These are phyloP conservation scores for Protophormia terraenovae DNA, from an alignment of 2,888 invertebrate species.

Conservation along the genomic window DNA sequence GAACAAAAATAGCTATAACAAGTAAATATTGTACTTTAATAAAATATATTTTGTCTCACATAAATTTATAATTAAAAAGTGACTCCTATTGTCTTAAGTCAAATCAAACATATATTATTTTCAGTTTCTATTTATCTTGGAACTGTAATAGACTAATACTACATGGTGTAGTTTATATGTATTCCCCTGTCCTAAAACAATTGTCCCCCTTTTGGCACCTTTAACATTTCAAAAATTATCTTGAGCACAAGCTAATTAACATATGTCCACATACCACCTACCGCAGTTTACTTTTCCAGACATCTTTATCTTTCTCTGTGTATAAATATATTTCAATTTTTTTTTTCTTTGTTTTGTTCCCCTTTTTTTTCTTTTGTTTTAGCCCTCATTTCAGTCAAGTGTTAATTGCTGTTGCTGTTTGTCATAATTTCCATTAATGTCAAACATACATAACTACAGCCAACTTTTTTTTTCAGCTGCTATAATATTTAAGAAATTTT, in stretches of 20 bases:
- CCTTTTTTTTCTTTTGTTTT: not conserved
- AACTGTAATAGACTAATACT: no score
- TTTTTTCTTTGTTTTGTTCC: constrained; percentile 11
- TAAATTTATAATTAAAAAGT: no score
- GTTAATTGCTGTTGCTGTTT: constrained; percentile 55
- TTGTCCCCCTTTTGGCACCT: no score
- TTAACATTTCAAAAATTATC: not conserved
- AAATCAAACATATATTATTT: no score
- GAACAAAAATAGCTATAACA: no score
- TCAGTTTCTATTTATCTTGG: no score
- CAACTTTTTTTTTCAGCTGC: not conserved
- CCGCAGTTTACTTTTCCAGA: constrained; percentile 37
- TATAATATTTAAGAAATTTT: constrained; percentile 23
- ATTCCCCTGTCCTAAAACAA: no score
- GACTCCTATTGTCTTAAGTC: no score
- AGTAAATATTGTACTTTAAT: no score
- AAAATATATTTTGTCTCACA: no score
- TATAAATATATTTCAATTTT: not conserved
- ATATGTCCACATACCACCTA: constrained; percentile 55
- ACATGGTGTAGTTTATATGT: no score
- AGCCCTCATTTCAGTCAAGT: constrained; percentile 65
- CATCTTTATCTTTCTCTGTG: constrained; percentile 13
- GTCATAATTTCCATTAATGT: not conserved
- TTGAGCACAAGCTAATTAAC: constrained; percentile 38
- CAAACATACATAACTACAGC: not conserved